Evolutionary conservation across 2,888 invertebrate genomes (phyloP), one percentile per base, ranked within the genome.

Genomic region (Bombylius major): DNA sequence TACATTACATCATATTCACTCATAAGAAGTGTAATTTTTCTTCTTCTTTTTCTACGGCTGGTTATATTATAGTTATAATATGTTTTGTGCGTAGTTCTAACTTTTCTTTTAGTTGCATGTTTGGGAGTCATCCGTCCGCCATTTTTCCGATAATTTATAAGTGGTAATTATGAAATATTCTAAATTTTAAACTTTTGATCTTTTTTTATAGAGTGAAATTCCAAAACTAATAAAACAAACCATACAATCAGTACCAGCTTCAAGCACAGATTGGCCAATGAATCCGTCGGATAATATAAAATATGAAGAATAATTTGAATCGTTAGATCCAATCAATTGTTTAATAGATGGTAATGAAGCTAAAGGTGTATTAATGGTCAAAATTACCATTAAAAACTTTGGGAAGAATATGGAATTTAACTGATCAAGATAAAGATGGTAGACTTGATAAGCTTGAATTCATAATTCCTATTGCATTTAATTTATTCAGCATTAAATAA

Each of bases 391-490:
- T 93, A 66, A 90, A 93, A 56, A 86, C 88, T 4, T 77, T 97
- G 54, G 92, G 97, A 47, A 88, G 87, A 77, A 96, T 99, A 67
- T 98, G 98, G 98, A 98, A 98, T 70, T 79, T 98, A 53, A 93
- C 97, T 42, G 99, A 99, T 75, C 92, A 96, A 75, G 98, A 99
- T 73, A 91, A 92, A 69, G 98, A 99, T 76, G 99, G 98, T 58
- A 92, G 88, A 80, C 79, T 99, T 60, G 95, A 98, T 73, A 83
- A 89, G 67, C 91, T 95, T 70, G 98, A 99, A 77, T 97, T 98
- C 78, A 82, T 88, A 71, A 88, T 96, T 73, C 95, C 96, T 39
- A 95, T n/a, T 98, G 93, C 96, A 97, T 79, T 79, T 98, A 64
- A 94, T 97, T 34, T 96, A 95, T 78, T 92, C 93, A 74, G 92